These are phyloP conservation scores for Troglohyphantes excavatus DNA, from an alignment of 2,888 invertebrate genomes.

Conservation along the genomic window DNA sequence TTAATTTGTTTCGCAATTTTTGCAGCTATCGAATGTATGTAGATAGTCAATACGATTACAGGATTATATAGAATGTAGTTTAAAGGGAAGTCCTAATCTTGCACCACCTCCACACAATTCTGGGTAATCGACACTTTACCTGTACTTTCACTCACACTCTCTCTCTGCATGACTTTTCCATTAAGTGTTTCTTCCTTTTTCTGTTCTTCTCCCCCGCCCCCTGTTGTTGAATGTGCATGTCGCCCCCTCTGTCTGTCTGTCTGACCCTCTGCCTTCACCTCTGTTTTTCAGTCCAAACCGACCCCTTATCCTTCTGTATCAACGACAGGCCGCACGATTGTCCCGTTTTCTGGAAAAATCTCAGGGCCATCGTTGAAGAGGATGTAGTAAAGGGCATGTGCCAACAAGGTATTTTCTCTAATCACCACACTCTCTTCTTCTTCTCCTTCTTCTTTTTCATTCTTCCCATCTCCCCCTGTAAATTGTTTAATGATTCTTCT, in stretches of 20 bases:
- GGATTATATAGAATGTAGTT: too few species aligned
- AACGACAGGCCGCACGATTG: conserved; percentile 74
- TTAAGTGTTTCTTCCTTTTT: background rate
- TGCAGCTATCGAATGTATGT: too few species aligned
- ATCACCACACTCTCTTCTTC: background rate
- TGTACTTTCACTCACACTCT: background rate
- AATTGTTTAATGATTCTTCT: too few species aligned
- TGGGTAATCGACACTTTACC: background rate
- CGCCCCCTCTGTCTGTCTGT: conserved; percentile 46
- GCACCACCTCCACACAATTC: too few species aligned
- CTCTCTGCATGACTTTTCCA: background rate
- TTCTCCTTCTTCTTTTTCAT: background rate
- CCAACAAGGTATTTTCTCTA: conserved; percentile 63
- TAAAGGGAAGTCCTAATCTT: too few species aligned
- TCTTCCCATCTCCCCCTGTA: background rate
- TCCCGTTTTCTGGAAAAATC: conserved; percentile 73
- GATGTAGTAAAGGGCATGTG: conserved; percentile 41
- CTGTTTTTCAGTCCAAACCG: conserved; percentile 73
- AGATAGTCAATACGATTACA: too few species aligned
- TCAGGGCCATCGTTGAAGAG: conserved; percentile 73
- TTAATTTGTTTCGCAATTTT: too few species aligned
- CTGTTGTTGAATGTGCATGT: conserved; percentile 24
- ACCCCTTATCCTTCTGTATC: conserved; percentile 72
- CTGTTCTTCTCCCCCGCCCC: background rate
- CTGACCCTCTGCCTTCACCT: conserved; percentile 75